Base-by-base conservation (phyloP, 2,888 invertebrate genomes). In the Chelonus formosanus region DNA sequence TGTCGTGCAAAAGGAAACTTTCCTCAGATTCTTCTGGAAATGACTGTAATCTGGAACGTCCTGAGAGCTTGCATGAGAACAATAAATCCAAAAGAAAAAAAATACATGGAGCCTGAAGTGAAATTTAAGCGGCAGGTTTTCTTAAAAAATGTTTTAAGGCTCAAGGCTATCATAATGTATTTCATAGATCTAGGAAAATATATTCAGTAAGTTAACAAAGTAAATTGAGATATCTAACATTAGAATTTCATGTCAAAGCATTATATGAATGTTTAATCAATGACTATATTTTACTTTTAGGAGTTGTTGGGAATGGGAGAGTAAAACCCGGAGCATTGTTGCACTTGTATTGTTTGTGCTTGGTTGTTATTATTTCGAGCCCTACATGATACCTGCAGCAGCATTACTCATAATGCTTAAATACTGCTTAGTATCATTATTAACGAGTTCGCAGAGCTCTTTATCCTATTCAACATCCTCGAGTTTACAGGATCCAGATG, bases 291-390 rank as follows among this genome's bases (percentile, higher is more conserved):
- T 48, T 31, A 48, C 5, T 48, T 48, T 10, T 20, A 95, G 95
- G 87, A 95, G 95, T 84, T 97, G 97, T 84, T 96, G 97, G 81
- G 95, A 97, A 85, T 99, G 98, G 98, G 97, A 98, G 80, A 97
- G 94, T 4, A 92, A 92, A 62, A 83, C 93, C 47, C 88, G 94
- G 73, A 97, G 96, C 72, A 89, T 93, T 74, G 85, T 93, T 50
- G 95, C 97, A 1, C 89, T 98, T 58, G 85, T 93, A 31, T 86
- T 92, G 10, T 99, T 96, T 89, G 88, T 98, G 61, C 86, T 95
- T 0, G 90, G 93, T 63, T 96, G 96, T 76, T 96, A 96, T 84
- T 96, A 95, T 85, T 97, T 97, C 81, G 93, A 99, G 84, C 92
- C 97, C 76, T 98, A 95, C 89, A 98, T 98, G 92, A 84, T 97